Evolutionary conservation across 2,113 vertebrate species (phyloP).

Genomic region (Peromyscus californicus): DNA sequence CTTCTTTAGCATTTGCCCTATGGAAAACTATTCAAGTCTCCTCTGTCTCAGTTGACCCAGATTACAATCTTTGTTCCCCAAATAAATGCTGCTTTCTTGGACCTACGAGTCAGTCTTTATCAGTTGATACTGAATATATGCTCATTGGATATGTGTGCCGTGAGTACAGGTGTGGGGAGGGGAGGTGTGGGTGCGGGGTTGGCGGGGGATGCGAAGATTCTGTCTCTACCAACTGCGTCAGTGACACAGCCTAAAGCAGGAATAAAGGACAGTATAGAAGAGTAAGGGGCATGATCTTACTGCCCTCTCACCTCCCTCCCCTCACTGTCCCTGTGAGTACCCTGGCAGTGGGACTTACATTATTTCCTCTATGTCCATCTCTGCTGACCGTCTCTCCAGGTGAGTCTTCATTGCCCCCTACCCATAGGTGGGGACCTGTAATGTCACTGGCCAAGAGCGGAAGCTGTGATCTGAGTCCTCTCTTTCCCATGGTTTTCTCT

Average conservation of each 20-base stretch:
- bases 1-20: not conserved
- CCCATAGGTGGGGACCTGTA: not conserved
- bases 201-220: not conserved
- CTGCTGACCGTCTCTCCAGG: not conserved
- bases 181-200: no score
- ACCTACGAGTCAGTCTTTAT: not conserved
- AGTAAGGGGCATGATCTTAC: not conserved
- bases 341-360: no score
- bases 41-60: not conserved
- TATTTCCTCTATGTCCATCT: not conserved
- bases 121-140: not conserved
- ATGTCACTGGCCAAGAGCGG: not conserved
- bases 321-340: accelerated
- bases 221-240: accelerated
- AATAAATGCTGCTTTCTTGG: not conserved
- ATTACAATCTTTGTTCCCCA: not conserved
- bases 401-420: not conserved
- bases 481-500: no score
- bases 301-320: not conserved
- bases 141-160: accelerated
- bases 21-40: not conserved
- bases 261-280: not conserved
- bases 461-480: not conserved
- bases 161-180: accelerated
- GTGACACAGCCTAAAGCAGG: not conserved